Evolutionary conservation across 2,797 vertebrate genomes (phyloP).

Genomic region (Lutjanus argentimaculatus): DNA sequence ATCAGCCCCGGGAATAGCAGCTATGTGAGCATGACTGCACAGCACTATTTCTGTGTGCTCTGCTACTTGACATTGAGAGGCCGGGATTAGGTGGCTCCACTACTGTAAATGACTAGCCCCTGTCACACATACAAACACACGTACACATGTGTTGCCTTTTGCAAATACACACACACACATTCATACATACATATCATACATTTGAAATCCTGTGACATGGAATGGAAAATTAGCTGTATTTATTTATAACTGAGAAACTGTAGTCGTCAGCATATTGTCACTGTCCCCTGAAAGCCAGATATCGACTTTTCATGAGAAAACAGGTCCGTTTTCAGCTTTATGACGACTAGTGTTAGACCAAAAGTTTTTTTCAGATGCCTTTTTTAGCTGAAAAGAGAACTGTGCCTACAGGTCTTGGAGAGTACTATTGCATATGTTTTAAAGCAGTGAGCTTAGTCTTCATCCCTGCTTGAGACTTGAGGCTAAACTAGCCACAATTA

Average conservation of each 20-base stretch:
- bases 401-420: background rate
- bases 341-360: background rate
- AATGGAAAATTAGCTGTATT: slow-evolving; percentile 1
- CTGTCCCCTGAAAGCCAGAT: background rate
- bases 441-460: background rate
- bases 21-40: slow-evolving; percentile 86
- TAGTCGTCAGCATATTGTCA: background rate
- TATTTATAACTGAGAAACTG: background rate
- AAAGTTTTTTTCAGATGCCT: background rate
- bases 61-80: slow-evolving; percentile 86
- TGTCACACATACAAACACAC: slow-evolving; percentile 69
- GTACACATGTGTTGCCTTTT: slow-evolving; percentile 28
- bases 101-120: slow-evolving; percentile 80
- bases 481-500: too few species aligned
- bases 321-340: background rate
- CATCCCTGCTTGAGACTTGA: background rate
- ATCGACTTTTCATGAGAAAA: slow-evolving; percentile 1
- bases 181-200: background rate
- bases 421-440: background rate
- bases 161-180: slow-evolving; percentile 22
- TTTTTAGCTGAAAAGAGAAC: background rate
- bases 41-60: slow-evolving; percentile 84
- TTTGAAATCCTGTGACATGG: slow-evolving; percentile 1
- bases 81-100: slow-evolving; percentile 83
- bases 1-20: slow-evolving; percentile 83